These are phyloP conservation scores for Dendrocincla fuliginosa DNA, from an alignment of 2,797 vertebrate species.

Conservation along the genomic window DNA sequence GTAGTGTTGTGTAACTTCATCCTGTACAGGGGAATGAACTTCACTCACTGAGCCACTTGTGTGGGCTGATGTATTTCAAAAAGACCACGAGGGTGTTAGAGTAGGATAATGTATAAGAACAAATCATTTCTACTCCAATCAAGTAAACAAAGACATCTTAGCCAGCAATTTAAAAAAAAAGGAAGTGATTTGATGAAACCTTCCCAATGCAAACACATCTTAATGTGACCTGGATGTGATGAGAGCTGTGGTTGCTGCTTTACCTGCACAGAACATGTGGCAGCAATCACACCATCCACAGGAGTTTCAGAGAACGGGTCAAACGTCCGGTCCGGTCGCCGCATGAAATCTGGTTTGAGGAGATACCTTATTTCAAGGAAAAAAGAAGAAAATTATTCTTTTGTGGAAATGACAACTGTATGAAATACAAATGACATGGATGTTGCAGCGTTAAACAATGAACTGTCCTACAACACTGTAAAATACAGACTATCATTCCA, in stretches of 20 bases:
- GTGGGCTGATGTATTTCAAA: background rate
- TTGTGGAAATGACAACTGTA: background rate
- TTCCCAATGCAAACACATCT: background rate
- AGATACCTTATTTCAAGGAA: constrained; percentile 67
- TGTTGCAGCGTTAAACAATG: background rate
- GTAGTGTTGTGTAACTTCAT: background rate
- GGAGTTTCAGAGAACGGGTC: constrained; percentile 99
- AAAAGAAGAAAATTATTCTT: background rate
- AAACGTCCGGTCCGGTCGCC: constrained; percentile 93
- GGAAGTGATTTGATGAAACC: background rate
- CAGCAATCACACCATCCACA: constrained; percentile 97
- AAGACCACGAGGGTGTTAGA: background rate
- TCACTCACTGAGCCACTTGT: background rate
- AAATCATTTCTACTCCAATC: background rate
- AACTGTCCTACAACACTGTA: background rate
- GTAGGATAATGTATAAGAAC: background rate
- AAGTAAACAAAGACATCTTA: background rate
- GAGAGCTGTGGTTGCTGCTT: background rate
- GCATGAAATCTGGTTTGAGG: constrained; percentile 97
- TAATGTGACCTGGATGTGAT: background rate
- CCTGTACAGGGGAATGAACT: background rate
- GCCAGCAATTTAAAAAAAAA: background rate
- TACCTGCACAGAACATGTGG: constrained; percentile 97
- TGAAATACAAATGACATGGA: background rate
- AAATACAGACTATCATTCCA: background rate